Base-by-base conservation (phyloP, 2,113 vertebrate genomes). In the Dendropsophus ebraccatus region DNA sequence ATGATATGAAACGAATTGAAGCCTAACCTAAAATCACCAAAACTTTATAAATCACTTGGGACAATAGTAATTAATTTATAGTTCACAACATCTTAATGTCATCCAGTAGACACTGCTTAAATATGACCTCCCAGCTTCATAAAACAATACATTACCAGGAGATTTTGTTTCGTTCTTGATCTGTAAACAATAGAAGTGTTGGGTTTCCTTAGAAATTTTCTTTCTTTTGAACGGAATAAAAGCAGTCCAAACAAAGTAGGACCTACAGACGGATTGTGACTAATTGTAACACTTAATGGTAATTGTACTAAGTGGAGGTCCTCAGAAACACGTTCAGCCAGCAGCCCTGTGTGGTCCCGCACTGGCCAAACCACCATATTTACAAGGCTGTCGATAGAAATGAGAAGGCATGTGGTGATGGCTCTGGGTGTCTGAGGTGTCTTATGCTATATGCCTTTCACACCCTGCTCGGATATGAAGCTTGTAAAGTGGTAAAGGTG, bases 351-450 rank as follows among this genome's bases (percentile, higher is more conserved):
- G 62, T 82, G 62, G 81, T 81, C 77, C 77, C 47, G 17, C 10
- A 4, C 28, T n/a, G 67, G 81, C 62, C 49, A 69, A 69, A 82
- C 81, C 81, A 69, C 81, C n/a, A 54, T 82, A 52, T 82, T 82
- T 82, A 82, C 81, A 52, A 70, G 49, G 47, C 80, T 70, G 45
- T 52, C 81, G 25, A 69, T 52, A 82, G 32, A 52, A 82, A 82
- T 82, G 41, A 67, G 58, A 52, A 32, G 28, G n/a, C 19, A 35
- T 69, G 80, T 35, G 45, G 41, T 70, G 62, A 50, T 82, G 62
- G 9, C 14, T 50, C 65, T 52, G 32, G 62, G 45, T 70, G 37
- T 67, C 25, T 82, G 60, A 80, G 35, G 21, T 25, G 37, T 58
- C 10, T 65, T 62, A n/a, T 81, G 56, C 56, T 28, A 12, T 41